Percentiles rank a stretch among this genome's conserved stretches.
Conservation (phyloP, 2,888 invertebrate genomes). For the Caenorhabditis virilis region DNA sequence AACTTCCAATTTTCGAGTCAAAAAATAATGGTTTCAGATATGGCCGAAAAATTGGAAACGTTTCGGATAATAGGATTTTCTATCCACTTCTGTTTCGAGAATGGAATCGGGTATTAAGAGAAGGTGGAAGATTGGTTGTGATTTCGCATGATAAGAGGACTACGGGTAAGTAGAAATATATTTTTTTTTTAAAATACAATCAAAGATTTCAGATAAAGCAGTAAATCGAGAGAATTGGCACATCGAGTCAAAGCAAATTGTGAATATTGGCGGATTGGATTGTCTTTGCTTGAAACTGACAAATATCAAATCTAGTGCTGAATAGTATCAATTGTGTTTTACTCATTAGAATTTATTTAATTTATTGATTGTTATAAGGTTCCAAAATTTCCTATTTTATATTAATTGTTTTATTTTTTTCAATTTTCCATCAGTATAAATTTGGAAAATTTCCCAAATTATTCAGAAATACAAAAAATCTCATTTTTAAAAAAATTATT, state of each 20-base stretch:
- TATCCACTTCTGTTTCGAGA: slow-evolving; percentile 72
- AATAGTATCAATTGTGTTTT: no score
- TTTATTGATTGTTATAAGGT: no score
- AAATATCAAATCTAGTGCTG: no score
- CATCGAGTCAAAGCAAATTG: slow-evolving; percentile 9
- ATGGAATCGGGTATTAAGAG: slow-evolving; percentile 35
- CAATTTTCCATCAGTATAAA: no score
- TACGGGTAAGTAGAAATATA: slow-evolving; percentile 34
- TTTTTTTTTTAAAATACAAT: no score
- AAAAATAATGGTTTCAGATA: slow-evolving; percentile 34
- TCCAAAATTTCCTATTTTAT: no score
- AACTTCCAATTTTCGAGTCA: not conserved
- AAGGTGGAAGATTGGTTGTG: slow-evolving; percentile 33
- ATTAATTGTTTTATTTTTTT: no score
- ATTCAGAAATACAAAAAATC: no score
- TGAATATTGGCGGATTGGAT: slow-evolving; percentile 23
- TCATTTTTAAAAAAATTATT: no score
- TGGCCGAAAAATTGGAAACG: slow-evolving; percentile 70
- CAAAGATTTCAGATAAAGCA: no score
- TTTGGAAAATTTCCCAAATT: no score
- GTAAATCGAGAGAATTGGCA: slow-evolving; percentile 11
- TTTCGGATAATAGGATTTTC: slow-evolving; percentile 72
- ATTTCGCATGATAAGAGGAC: slow-evolving; percentile 43
- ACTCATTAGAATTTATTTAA: no score
- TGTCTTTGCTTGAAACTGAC: slow-evolving; percentile 17